Base-by-base conservation (phyloP, 2,888 invertebrate genomes). In the Tiliacea aurago region DNA sequence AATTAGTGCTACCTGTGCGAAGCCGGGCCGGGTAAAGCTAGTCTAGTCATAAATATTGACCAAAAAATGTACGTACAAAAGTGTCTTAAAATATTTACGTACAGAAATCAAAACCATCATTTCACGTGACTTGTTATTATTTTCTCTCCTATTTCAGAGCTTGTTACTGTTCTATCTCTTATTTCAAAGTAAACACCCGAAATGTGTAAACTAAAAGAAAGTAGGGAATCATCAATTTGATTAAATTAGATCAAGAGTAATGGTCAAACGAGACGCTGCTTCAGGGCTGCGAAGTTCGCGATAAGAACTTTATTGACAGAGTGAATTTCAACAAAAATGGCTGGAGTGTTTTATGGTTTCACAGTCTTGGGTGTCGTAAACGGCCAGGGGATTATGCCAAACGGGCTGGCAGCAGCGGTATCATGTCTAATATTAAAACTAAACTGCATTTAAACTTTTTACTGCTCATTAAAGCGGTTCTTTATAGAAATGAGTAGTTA, bases 231-330 rank as follows among this genome's bases (percentile, higher is more conserved):
- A 93, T 94, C 94, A 92, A 94, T 94, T 92, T 91, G 90, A 90
- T 91, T 92, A 92, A 93, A 94, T 91, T 90, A 91, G 90, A 93
- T 91, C 88, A 90, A 93, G 94, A 94, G 91, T 89, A 91, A 94
- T 94, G 90, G 88, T 80, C 73, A 63, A 69, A 67, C 37, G 82
- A 80, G 75, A 77, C 77, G 77, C 74, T 71, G 80, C 78, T 76
- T 68, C 73, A 59, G 80, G 81, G 86, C 81, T 65, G 80, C 68
- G 56, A 80, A 80, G 74, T 71, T 58, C 61, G 79, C 84, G 65
- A 74, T 86, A 75, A 73, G 81, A 51, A 65, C 11, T 71, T 76
- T 84, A 76, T 71, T 51, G 68, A 56, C 68, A n/a, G n/a, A 65
- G 45, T 55, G 70, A 56, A 59, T 66, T 80, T 62, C 15, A 62